Evolutionary conservation across 2,113 vertebrate genomes (phyloP).

Genomic region (Elaphurus davidianus): DNA sequence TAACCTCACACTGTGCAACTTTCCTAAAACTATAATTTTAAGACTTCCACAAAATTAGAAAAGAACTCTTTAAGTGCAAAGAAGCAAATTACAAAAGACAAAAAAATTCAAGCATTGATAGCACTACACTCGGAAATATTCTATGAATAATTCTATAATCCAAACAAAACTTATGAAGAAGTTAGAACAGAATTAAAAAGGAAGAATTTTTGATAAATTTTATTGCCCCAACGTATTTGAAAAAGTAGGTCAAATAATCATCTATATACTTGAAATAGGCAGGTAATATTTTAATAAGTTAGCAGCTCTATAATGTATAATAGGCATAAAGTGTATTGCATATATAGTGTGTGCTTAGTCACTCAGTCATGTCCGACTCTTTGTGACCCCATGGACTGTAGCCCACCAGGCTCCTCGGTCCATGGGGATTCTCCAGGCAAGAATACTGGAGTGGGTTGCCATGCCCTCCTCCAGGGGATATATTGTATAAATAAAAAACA

Average conservation of each 20-base stretch:
- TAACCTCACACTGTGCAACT: conserved; percentile 25
- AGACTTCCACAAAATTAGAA: background rate
- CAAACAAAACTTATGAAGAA: background rate
- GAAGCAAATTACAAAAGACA: background rate
- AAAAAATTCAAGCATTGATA: background rate
- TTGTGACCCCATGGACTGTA: background rate
- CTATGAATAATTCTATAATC: background rate
- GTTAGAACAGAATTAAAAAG: background rate
- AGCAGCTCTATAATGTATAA: background rate
- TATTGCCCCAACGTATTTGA: background rate
- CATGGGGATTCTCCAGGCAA: background rate
- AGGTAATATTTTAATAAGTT: background rate
- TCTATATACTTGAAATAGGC: background rate
- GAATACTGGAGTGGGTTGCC: background rate
- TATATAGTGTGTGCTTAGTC: background rate
- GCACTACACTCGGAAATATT: background rate
- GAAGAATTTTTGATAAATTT: background rate
- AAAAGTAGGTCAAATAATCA: background rate
- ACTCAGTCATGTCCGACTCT: background rate
- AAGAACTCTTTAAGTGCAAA: background rate
- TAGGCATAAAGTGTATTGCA: background rate
- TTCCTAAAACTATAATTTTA: conserved; percentile 14
- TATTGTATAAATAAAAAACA: background rate
- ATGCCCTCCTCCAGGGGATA: background rate
- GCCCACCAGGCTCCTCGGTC: accelerated